Base-by-base conservation (phyloP, 2,797 vertebrate species). In the Microctenopoma lineatum region DNA sequence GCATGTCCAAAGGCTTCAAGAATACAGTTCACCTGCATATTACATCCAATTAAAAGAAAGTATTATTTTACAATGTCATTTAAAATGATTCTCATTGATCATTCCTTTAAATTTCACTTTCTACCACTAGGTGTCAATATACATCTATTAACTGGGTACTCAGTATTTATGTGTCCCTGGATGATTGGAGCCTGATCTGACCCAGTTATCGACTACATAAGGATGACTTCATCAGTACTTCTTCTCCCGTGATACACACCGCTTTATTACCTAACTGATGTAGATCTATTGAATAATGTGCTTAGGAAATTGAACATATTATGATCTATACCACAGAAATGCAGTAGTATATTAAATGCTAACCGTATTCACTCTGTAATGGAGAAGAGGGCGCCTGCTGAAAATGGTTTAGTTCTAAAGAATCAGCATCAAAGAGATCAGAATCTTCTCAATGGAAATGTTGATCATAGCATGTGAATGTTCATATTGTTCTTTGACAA, bases 1-100 rank as follows among this genome's bases (percentile, higher is more conserved):
- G 97, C 97, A 38, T 99, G 96, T 57, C 96, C 96, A 54, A 99
- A 98, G 16, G 96, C 96, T 87, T 98, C 97, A 79, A 99, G 88
- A 63, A 98, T 89, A 79, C 91, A 95, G 79, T 92, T 95, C 55
- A 95, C 96, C 97, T 99, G 85, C 1, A 61, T 5, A 36, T 44
- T 11, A 10, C 11, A 79, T 16, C 26, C 80, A 54, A 73, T 2
- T 18, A 62, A 18, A 66, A 10, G 4, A 47, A 21, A 57, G 2
- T 1, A 54, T 36, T 13, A 21, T 25, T 48, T 38, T 15, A 4
- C 4, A 14, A 39, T 14, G 4, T 41, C 39, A 41, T 41, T 38
- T 2, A 52, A 7, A 29, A 42, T 29, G 3, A 11, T 2, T 21
- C 12, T 26, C 4, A 25, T 14, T 54, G 36, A 25, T 47, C 7